Conservation (phyloP, 2,113 vertebrate species). For the Tachysurus vachellii region DNA sequence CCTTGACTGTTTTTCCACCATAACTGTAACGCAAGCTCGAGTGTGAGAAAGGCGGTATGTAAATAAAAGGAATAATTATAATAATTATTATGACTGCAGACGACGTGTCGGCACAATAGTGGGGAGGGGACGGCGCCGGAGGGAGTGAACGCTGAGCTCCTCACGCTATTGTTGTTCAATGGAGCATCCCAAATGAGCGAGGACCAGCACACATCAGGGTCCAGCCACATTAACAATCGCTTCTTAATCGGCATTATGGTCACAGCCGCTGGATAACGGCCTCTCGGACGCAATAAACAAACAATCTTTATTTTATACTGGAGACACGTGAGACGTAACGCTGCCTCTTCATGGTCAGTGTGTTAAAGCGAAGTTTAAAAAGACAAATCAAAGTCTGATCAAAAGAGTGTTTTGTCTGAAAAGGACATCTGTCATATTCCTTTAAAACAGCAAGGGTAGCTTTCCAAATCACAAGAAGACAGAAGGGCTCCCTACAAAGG, state of each 20-base stretch:
- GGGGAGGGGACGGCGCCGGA: slow-evolving; percentile 22
- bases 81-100: slow-evolving; percentile 29
- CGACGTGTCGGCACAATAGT: slow-evolving; percentile 25
- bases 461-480: neutral
- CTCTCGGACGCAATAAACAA: neutral
- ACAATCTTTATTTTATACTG: neutral
- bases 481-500: too few species aligned
- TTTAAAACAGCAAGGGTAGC: neutral
- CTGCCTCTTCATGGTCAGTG: neutral
- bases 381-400: neutral
- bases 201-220: slow-evolving; percentile 46
- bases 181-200: slow-evolving; percentile 55
- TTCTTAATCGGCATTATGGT: slow-evolving; percentile 36
- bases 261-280: slow-evolving; percentile 10
- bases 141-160: slow-evolving; percentile 33
- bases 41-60: slow-evolving; percentile 12
- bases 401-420: neutral
- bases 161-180: slow-evolving; percentile 55
- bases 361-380: neutral
- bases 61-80: slow-evolving; percentile 28
- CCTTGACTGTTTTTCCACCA: neutral
- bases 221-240: slow-evolving; percentile 18
- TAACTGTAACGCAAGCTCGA: neutral
- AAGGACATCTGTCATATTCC: neutral
- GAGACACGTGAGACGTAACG: neutral